phyloP scores from a whole-genome alignment of 2,888 invertebrate genomes.

The Cepaea hortensis region DNA sequence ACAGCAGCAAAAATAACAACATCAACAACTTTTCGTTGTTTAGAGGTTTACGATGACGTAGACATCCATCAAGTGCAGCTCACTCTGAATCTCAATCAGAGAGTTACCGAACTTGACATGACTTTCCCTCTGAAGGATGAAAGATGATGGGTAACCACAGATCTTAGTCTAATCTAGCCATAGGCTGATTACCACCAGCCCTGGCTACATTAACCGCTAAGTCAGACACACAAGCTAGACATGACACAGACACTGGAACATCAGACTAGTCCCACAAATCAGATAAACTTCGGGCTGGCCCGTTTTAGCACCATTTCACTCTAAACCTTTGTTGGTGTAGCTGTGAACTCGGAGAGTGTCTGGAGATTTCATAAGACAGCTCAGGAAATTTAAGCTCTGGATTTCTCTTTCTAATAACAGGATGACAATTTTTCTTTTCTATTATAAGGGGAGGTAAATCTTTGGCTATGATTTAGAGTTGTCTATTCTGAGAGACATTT shows the following conservation, averaged over 20 bases:
- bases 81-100: neutral
- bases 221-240: neutral
- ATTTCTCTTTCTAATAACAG: too few species aligned
- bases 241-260: neutral
- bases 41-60: neutral
- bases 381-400: neutral
- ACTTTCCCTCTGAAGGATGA: neutral
- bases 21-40: too few species aligned
- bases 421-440: neutral
- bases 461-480: neutral
- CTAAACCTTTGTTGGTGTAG: too few species aligned
- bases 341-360: neutral
- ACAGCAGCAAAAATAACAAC: too few species aligned
- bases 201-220: neutral
- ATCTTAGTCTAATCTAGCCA: slow-evolving; percentile 5
- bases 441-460: neutral
- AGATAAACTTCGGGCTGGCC: neutral
- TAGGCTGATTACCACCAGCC: neutral
- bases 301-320: neutral
- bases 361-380: neutral
- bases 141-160: neutral
- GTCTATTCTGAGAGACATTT: neutral
- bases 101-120: neutral
- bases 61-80: neutral
- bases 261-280: neutral